A percentile compares a stretch with the other conserved stretches of the same genome.
These are phyloP conservation scores for Brachymystax lenok DNA, from an alignment of 2,797 vertebrate genomes.

Conservation along the genomic window DNA sequence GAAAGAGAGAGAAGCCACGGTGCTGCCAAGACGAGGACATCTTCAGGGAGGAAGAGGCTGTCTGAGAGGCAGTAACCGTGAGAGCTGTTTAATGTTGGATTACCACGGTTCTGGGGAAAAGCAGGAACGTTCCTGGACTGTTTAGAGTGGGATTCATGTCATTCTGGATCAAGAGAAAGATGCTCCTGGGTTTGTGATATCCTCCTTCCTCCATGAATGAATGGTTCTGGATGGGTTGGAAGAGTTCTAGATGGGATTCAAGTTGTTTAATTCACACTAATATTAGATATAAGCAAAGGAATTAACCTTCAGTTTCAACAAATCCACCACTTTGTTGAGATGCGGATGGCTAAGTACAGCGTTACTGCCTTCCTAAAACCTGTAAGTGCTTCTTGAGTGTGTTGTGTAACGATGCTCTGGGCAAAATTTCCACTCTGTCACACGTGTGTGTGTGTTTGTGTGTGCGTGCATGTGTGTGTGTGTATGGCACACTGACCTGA, in stretches of 20 bases:
- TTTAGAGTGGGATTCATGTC: slow-evolving; percentile 17
- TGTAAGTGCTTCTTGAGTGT: neutral
- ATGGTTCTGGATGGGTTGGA: too few relatives aligned
- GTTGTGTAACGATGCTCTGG: neutral
- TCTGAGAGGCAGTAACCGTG: slow-evolving; percentile 47
- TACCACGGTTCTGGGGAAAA: slow-evolving; percentile 50
- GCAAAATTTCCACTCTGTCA: too few relatives aligned
- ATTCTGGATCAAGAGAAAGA: slow-evolving; percentile 4
- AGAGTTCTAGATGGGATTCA: too few relatives aligned
- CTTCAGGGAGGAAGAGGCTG: slow-evolving; percentile 47
- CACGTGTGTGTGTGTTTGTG: neutral
- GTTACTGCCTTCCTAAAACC: neutral
- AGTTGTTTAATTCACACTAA: too few relatives aligned
- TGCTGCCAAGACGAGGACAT: slow-evolving; percentile 16
- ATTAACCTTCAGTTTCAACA: neutral
- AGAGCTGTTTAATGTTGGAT: slow-evolving; percentile 68
- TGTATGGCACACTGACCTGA: slow-evolving; percentile 74
- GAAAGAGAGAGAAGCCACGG: neutral
- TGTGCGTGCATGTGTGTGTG: slow-evolving; percentile 1
- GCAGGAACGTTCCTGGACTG: slow-evolving; percentile 1
- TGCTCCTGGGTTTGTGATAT: slow-evolving; percentile 8
- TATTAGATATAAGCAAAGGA: neutral
- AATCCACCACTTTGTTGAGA: slow-evolving; percentile 16
- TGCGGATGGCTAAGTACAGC: neutral
- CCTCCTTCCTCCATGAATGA: neutral